phyloP scores from a whole-genome alignment of 2,888 invertebrate species.

The Ormyrus labotus region DNA sequence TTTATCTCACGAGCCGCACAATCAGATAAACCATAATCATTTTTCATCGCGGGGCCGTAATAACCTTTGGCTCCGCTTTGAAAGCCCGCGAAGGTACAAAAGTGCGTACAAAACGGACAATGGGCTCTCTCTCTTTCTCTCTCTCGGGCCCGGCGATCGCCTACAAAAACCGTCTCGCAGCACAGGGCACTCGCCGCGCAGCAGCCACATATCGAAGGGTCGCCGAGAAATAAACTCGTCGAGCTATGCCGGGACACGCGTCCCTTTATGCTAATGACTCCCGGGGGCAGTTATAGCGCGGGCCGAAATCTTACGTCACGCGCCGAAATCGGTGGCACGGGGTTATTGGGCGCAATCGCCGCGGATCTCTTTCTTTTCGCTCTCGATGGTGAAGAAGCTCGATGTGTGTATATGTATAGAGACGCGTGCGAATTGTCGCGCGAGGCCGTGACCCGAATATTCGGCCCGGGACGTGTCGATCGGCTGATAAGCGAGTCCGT shows the following conservation, averaged over 20 bases:
- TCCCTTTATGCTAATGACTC: conserved; percentile 67
- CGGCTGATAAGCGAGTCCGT: not conserved
- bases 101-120: conserved; percentile 26
- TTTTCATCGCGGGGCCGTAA: no score
- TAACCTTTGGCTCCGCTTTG: no score
- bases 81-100: conserved; percentile 9
- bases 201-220: not conserved
- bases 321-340: conserved; percentile 56
- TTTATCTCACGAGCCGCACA: no score
- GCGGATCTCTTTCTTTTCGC: conserved; percentile 10
- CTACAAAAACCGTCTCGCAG: not conserved
- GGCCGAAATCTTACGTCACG: conserved; percentile 58
- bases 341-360: conserved; percentile 59
- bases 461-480: not conserved
- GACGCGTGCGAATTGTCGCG: not conserved
- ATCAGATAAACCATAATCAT: no score
- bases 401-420: no score
- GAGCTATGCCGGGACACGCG: conserved; percentile 70
- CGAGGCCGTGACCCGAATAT: conserved; percentile 23
- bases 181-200: not conserved
- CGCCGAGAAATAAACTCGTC: conserved; percentile 65
- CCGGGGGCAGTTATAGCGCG: not conserved
- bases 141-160: not conserved
- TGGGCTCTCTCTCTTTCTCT: not conserved
- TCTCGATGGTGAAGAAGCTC: not conserved